Evolutionary conservation across 2,113 vertebrate genomes (phyloP).

Genomic region (Tragulus kanchil): DNA sequence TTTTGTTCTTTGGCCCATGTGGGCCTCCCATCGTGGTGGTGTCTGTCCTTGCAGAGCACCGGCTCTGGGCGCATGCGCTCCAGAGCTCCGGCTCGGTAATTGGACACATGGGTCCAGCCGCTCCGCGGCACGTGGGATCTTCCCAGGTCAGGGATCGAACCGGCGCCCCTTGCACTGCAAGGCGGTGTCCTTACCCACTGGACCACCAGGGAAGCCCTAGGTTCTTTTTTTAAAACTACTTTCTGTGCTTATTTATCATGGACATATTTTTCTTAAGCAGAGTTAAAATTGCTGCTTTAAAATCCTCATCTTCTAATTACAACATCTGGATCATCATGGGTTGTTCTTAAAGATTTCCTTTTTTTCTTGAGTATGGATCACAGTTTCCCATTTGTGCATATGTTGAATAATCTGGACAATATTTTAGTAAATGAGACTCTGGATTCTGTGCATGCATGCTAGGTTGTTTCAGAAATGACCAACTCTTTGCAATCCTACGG

Average conservation of each 20-base stretch:
- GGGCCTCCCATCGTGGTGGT: no score
- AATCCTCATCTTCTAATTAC: neutral
- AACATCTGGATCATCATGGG: neutral
- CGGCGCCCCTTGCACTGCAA: no score
- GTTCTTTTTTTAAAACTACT: neutral
- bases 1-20: no score
- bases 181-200: no score
- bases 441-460: constrained; percentile 17
- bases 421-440: constrained; percentile 31
- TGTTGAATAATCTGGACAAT: neutral
- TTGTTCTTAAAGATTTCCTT: neutral
- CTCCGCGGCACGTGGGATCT: no score
- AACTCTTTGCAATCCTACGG: neutral
- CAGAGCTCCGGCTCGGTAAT: no score
- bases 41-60: no score
- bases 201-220: no score
- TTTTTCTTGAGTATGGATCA: constrained; percentile 14
- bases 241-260: constrained; percentile 13
- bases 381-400: neutral
- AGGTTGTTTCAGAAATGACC: neutral
- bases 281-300: constrained; percentile 45
- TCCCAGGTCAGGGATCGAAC: no score
- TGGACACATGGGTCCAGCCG: no score
- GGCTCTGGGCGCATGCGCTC: no score
- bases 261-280: neutral